Evolutionary conservation across 2,888 invertebrate species (phyloP), one percentile per base, ranked within the genome.

Genomic region (Heliconius charithonia): DNA sequence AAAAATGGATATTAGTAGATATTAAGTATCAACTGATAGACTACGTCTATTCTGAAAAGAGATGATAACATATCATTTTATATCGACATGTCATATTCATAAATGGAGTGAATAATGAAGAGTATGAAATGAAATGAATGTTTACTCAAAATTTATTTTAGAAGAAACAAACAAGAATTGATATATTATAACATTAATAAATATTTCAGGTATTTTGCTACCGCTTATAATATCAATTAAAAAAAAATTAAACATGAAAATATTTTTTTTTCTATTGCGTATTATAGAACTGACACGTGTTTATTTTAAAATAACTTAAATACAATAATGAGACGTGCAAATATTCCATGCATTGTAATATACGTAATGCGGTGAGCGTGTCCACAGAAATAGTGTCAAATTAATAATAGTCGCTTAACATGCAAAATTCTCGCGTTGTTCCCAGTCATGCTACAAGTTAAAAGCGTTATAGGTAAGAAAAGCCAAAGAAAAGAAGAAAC

Each of bases 321-420:
- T 69, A 71, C 56, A 32, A 62, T 77, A 63, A 76, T 74, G 32
- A 76, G 75, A 77, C 75, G 77, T 74, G 56, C 71, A 67, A 63
- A 41, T 75, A 71, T 75, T 51, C 71, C 77, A 77, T 81, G 79
- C 80, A 77, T 79, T 77, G 66, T 73, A 62, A 71, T 75, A 74
- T 74, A 81, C 76, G 76, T 80, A 76, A 81, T 62, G 78, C 51
- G 71, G 37, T 66, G 63, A 73, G 79, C 67, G 77, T 80, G 75
- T 80, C 80, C 79, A 83, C 81, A 83, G 83, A 85, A 82, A 79
- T 79, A 85, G 86, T 86, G 86, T 86, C 86, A 86, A 85, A 87
- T 86, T 88, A 86, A 87, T 86, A 85, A 84, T 56, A 79, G 70
- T 59, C 56, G 69, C 71, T 75, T 51, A 78, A 62, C 76, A 79